These are phyloP conservation scores for Cuniculus paca DNA, from an alignment of 2,797 vertebrate genomes.

Conservation along the genomic window DNA sequence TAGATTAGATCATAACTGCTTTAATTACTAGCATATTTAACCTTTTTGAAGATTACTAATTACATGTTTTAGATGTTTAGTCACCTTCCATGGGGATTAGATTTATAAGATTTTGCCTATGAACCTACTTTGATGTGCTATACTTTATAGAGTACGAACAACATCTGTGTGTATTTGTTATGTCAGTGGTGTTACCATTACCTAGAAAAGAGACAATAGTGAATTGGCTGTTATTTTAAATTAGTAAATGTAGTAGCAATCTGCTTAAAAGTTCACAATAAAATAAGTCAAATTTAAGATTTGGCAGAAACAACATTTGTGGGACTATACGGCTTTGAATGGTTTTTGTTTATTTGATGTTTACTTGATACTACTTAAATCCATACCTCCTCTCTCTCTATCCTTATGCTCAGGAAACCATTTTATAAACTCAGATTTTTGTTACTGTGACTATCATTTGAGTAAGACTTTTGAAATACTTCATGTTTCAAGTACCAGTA, in stretches of 20 bases:
- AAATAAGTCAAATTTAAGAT: background rate
- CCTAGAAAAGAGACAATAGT: background rate
- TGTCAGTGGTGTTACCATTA: rapidly evolving
- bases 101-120: background rate
- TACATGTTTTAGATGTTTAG: background rate
- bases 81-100: background rate
- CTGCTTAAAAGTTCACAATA: background rate
- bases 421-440: background rate
- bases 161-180: background rate
- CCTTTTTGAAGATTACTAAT: background rate
- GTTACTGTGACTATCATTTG: background rate
- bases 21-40: background rate
- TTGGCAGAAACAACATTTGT: background rate
- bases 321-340: background rate
- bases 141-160: background rate
- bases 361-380: background rate
- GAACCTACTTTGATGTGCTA: background rate
- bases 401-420: background rate
- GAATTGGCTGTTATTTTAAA: background rate
- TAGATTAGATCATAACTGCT: background rate
- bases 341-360: background rate
- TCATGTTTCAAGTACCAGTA: background rate
- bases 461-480: slow-evolving; percentile 4
- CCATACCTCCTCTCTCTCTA: background rate
- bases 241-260: background rate